phyloP scores from a whole-genome alignment of 2,797 vertebrate genomes.

The Urophycis tenuis region DNA sequence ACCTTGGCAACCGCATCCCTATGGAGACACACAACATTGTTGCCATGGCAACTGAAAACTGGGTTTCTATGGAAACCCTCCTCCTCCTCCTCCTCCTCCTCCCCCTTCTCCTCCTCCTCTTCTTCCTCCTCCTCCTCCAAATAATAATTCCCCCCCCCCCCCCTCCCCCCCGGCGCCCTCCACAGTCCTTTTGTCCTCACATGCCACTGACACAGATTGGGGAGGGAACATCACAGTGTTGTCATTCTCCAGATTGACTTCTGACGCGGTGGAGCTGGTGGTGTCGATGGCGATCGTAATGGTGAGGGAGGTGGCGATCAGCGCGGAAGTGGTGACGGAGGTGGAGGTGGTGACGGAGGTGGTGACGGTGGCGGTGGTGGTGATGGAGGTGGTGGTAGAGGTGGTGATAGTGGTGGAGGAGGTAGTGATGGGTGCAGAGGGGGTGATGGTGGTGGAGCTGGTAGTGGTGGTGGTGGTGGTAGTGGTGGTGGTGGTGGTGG shows the following conservation, averaged over 20 bases:
- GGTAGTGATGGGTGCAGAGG: too few species aligned
- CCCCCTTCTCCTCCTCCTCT: constrained; percentile 41
- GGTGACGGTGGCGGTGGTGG: too few species aligned
- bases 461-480: too few species aligned
- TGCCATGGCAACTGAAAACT: constrained; percentile 64
- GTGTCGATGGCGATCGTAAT: too few species aligned
- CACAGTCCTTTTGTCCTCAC: constrained; percentile 56
- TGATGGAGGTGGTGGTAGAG: too few species aligned
- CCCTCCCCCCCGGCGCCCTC: constrained; percentile 41
- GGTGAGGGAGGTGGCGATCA: too few species aligned
- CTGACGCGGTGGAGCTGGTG: constrained; percentile 1
- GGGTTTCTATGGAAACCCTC: constrained; percentile 63
- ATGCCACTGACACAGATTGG: constrained; percentile 53
- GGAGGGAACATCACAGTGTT: constrained; percentile 51
- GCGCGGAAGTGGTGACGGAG: too few species aligned
- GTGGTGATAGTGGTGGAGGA: too few species aligned
- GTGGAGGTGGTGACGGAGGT: too few species aligned
- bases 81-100: constrained; percentile 29
- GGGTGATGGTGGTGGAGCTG: too few species aligned
- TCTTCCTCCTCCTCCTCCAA: constrained; percentile 33
- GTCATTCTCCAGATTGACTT: constrained; percentile 28
- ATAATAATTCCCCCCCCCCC: constrained; percentile 53
- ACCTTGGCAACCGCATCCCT: constrained; percentile 94
- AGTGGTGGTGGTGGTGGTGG: too few species aligned
- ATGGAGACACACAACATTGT: constrained; percentile 59